Evolutionary conservation across 2,888 invertebrate genomes (phyloP), one percentile per base, ranked within the genome.

Genomic region (Adelognathus sp.): DNA sequence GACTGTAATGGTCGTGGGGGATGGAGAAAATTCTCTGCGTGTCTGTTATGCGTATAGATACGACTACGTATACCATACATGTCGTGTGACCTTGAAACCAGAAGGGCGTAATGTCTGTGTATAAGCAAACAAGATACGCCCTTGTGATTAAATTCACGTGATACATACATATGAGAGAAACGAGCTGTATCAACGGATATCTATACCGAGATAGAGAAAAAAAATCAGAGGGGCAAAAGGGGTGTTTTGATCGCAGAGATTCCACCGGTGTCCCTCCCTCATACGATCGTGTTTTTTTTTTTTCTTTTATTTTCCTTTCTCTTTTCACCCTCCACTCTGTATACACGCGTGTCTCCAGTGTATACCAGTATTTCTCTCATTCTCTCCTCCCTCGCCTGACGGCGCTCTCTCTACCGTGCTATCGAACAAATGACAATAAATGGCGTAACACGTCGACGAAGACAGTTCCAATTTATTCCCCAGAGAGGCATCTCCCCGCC

Each of bases 401-500:
- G 3, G 44, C 9, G 44, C 7, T 18, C 21, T 46, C 21, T 46
- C 18, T n/a, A n/a, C 18, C 44, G 79, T 83, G 81, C 81, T 87
- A 86, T 88, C 85, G 88, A 87, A 86, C 85, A 87, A 89, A 88
- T 87, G 88, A 88, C 88, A 87, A 89, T 87, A 88, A 89, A 89
- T 86, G 86, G 84, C 83, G 82, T 83, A 83, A 85, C 87, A 84
- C 83, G 84, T 84, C 86, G 80, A 81, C 81, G 82, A 87, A 87
- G 88, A 87, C 89, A 89, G 85, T 86, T 86, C 86, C 89, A 87
- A 89, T 90, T 89, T 89, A 89, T 89, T 88, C 84, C 82, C 83
- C 64, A 61, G 58, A 39, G 64, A 52, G 39, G 52, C 64, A 76
- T 79, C 64, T 74, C 52, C 60, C 50, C n/a, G n/a, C n/a, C n/a